Evolutionary conservation across 2,113 vertebrate genomes (phyloP), one percentile per base, ranked within the genome.

Genomic region (Chaetodon auriga): DNA sequence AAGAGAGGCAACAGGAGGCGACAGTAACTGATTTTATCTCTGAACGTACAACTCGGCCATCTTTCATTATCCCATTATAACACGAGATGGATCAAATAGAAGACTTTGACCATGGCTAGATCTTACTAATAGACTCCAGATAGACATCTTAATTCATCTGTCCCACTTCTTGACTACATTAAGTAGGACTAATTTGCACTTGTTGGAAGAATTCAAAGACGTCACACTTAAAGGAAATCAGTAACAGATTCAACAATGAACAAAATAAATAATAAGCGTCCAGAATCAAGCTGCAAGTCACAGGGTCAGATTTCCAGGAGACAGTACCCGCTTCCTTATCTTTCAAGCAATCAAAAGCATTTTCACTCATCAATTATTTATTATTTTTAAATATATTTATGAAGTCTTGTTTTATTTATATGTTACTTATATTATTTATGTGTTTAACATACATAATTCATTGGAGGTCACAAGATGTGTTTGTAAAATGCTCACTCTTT

Each of bases 321-420:
- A 30, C 30, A 30, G 30, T 25, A 23, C 2, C 30, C 6, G 3
- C 5, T 62, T 3, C 45, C n/a, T 49, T 65, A 35, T n/a, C 4
- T 46, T 55, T 43, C 13, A 1, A 75, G 2, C 48, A 64, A 21
- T 25, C 49, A 0, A 46, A 48, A 81, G n/a, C 30, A 58, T 55
- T 49, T 48, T n/a, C 19, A 38, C 35, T 54, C 68, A n/a, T 63
- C n/a, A 16, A 49, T 45, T 57, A 38, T 63, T 48, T 43, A 30
- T 64, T 49, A 25, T 61, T 48, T 41, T 11, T 19, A 7, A 65
- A 45, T 65, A 45, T n/a, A 45, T 53, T 43, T 69, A 60, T 25
- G 15, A 19, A 58, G 41, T 71, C 21, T 75, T 61, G 35, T 75
- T 61, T 82, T 75, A 75, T 81, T 57, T 1, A 71, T 65, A 74